Evolutionary conservation across 2,888 invertebrate species (phyloP).

Genomic region (Prosopocoilus inquinatus): DNA sequence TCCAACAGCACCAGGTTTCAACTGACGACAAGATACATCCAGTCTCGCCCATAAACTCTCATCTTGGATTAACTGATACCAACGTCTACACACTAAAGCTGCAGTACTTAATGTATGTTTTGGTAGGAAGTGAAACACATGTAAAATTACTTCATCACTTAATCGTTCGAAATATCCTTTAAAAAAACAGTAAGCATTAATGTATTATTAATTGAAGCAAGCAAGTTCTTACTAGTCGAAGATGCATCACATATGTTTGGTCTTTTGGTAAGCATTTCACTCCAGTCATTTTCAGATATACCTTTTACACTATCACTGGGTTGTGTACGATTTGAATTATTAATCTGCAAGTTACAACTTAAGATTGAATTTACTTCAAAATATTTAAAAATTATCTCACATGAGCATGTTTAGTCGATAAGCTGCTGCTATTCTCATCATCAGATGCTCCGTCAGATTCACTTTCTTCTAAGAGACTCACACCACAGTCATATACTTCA

Average conservation of each 20-base stretch:
- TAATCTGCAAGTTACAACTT: constrained; percentile 31
- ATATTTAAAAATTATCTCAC: too few relatives aligned
- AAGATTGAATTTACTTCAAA: neutral
- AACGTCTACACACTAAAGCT: constrained; percentile 73
- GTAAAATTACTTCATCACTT: constrained; percentile 84
- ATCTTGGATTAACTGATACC: constrained; percentile 76
- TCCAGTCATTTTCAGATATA: constrained; percentile 39
- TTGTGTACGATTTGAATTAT: constrained; percentile 40
- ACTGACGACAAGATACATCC: constrained; percentile 71
- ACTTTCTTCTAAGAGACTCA: constrained; percentile 55
- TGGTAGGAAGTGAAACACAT: constrained; percentile 80
- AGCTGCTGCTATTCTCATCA: constrained; percentile 12
- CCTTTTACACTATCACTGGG: constrained; percentile 41
- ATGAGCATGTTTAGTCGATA: neutral
- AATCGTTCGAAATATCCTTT: constrained; percentile 69
- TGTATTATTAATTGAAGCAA: neutral
- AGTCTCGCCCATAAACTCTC: constrained; percentile 84
- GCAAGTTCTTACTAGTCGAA: constrained; percentile 35
- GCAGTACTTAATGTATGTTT: constrained; percentile 71
- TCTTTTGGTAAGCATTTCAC: constrained; percentile 33
- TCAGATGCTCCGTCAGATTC: constrained; percentile 32
- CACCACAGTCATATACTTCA: constrained; percentile 60
- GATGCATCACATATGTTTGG: constrained; percentile 26
- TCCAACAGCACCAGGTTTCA: constrained; percentile 69
- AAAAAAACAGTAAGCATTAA: constrained; percentile 1